phyloP scores from a whole-genome alignment of 2,888 invertebrate species.

The Macrophya annulata region DNA sequence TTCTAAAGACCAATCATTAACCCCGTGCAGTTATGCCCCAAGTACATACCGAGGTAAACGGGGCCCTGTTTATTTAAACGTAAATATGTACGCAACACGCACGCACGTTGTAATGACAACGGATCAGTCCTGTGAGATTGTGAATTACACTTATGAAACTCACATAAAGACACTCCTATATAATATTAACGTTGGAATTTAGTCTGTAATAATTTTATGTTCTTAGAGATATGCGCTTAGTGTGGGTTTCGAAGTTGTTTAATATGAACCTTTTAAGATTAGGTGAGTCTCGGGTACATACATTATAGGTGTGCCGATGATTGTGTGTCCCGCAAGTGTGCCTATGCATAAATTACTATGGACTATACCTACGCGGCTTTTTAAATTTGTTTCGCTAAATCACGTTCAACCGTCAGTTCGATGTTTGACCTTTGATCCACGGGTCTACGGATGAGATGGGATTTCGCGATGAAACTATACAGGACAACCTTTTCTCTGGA shows the following conservation, averaged over 20 bases:
- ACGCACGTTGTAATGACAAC: conserved; percentile 40
- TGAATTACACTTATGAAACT: conserved; percentile 49
- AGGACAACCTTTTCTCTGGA: conserved; percentile 23
- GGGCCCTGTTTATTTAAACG: conserved; percentile 3
- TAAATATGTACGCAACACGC: conserved; percentile 48
- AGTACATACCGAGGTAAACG: conserved; percentile 26
- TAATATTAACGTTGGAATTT: conserved; percentile 36
- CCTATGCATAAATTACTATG: conserved; percentile 29
- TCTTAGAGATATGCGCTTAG: conserved; percentile 38
- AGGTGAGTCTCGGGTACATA: neutral
- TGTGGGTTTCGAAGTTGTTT: conserved; percentile 52
- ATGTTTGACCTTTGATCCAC: conserved; percentile 27
- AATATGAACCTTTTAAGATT: conserved; percentile 19
- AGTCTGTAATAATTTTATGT: conserved; percentile 15
- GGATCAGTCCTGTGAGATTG: neutral
- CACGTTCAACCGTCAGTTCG: conserved; percentile 35
- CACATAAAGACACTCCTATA: conserved; percentile 41
- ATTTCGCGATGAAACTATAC: conserved; percentile 1
- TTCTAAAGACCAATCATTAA: conserved; percentile 56
- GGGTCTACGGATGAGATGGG: conserved; percentile 10
- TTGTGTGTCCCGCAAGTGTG: conserved; percentile 4
- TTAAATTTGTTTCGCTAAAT: conserved; percentile 8
- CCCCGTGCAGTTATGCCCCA: conserved; percentile 37
- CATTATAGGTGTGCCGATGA: conserved; percentile 37
- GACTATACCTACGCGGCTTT: neutral